Base-by-base conservation (phyloP, 2,113 vertebrate species). In the Trematocara unimaculatum region DNA sequence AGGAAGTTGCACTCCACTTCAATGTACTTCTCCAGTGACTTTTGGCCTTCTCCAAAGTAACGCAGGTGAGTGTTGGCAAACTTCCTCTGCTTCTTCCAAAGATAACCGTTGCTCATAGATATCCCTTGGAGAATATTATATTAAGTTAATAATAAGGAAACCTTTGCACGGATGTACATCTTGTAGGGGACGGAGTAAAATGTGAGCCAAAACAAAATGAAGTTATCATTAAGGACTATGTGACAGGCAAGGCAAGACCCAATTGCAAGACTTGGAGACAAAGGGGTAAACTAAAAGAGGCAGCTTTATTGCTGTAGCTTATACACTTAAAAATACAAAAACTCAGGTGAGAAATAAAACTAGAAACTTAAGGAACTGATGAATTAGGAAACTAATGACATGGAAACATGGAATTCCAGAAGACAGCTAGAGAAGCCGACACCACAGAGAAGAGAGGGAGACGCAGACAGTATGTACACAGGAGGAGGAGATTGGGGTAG, bases 31-130 rank as follows among this genome's bases (percentile, higher is more conserved):
- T 97, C 97, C 82, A 97, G 51, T 2, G 88, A 67, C 45, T 84
- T 96, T 81, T 96, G 96, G 2, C 96, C 97, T 77, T 96, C 79
- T 72, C 97, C 97, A 13, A 98, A 97, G 90, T 97, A 95, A 14
- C 95, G 96, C 8, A 98, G 91, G 1, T 97, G 96, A 79, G 15
- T 88, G 87, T 90, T 90, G 49, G 95, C 81, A 92, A 98, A 97
- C 84, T 95, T 97, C 82, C 97, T 96, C 82, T 98, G 97, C 31
- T 93, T 95, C 89, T 94, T 97, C 97, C 97, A 98, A 35, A 89
- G 4, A 55, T 95, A 95, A 15, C 97, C 97, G 0, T 17, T 97
- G 87, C 97, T 97, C 38, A 81, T 3, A 49, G 74, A 0, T 45
- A 98, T 77, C 20, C 97, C 97, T 95, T 87, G 23, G 6, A 62